Evolutionary conservation across 2,113 vertebrate species (phyloP).

Genomic region (Leptosomus discolor): DNA sequence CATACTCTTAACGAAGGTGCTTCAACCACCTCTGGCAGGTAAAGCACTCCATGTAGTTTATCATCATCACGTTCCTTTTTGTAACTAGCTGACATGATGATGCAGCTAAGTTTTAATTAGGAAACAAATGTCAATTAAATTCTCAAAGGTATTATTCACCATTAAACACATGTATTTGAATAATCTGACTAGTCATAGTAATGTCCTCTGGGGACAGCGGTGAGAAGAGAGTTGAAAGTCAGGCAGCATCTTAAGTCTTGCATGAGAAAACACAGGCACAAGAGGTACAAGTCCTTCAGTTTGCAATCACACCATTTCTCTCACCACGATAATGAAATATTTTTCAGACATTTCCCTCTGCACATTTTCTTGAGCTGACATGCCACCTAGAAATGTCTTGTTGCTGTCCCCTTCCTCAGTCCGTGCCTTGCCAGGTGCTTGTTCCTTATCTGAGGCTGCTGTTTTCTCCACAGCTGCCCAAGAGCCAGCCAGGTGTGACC

Average conservation of each 20-base stretch:
- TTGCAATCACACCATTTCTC: background rate
- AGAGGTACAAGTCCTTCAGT: background rate
- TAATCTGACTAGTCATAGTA: background rate
- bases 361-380: background rate
- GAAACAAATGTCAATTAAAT: conserved; percentile 1
- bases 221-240: background rate
- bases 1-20: background rate
- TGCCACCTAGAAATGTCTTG: rapidly evolving
- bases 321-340: background rate
- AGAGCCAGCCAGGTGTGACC: background rate
- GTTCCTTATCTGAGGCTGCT: background rate
- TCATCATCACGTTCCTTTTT: background rate
- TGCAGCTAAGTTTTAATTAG: background rate
- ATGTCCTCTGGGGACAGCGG: background rate
- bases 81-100: background rate
- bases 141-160: background rate
- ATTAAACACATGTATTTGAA: background rate
- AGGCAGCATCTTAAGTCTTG: background rate
- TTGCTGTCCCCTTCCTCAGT: background rate
- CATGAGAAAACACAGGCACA: background rate
- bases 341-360: background rate
- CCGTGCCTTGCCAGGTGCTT: background rate
- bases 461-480: rapidly evolving
- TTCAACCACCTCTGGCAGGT: background rate
- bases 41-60: background rate